Percentiles rank a stretch among this genome's conserved stretches.
Conservation (phyloP, 1,140 invertebrate genomes). For the Protaetia brevitarsis region DNA sequence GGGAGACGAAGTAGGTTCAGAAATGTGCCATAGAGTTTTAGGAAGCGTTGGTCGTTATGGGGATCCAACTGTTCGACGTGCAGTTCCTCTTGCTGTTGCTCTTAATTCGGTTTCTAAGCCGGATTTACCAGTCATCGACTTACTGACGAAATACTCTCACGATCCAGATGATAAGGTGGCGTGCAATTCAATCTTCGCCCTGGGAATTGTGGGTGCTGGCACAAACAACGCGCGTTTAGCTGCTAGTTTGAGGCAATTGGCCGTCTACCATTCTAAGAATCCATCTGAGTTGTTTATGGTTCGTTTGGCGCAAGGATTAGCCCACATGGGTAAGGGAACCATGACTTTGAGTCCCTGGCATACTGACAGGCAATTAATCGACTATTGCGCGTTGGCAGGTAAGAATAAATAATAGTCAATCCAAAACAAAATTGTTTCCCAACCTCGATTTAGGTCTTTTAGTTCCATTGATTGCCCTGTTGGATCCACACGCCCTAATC, state of each 20-base stretch:
- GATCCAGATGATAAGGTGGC: constrained; percentile 83
- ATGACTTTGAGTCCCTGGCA: constrained; percentile 78
- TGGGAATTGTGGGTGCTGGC: constrained; percentile 82
- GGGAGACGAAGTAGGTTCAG: constrained; percentile 76
- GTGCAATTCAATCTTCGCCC: constrained; percentile 81
- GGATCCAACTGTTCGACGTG: constrained; percentile 53
- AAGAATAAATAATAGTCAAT: not conserved
- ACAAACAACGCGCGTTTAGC: constrained; percentile 74
- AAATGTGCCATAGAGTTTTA: constrained; percentile 77
- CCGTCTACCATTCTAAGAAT: constrained; percentile 81
- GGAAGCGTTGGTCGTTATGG: constrained; percentile 62
- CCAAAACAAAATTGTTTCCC: not conserved
- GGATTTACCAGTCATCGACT: constrained; percentile 72
- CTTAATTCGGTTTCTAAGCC: constrained; percentile 79
- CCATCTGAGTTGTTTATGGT: constrained; percentile 75
- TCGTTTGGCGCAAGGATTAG: constrained; percentile 77
- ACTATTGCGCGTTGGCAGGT: constrained; percentile 70
- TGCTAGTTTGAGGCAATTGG: constrained; percentile 80
- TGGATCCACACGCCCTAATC: constrained; percentile 53
- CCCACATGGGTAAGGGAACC: constrained; percentile 87
- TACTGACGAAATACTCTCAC: constrained; percentile 84
- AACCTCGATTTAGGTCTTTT: constrained; percentile 28
- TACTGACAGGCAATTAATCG: constrained; percentile 71
- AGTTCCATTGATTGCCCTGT: constrained; percentile 35
- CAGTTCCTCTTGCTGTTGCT: constrained; percentile 76